phyloP scores from a whole-genome alignment of 2,797 vertebrate genomes.

The Gobio occitaniae region DNA sequence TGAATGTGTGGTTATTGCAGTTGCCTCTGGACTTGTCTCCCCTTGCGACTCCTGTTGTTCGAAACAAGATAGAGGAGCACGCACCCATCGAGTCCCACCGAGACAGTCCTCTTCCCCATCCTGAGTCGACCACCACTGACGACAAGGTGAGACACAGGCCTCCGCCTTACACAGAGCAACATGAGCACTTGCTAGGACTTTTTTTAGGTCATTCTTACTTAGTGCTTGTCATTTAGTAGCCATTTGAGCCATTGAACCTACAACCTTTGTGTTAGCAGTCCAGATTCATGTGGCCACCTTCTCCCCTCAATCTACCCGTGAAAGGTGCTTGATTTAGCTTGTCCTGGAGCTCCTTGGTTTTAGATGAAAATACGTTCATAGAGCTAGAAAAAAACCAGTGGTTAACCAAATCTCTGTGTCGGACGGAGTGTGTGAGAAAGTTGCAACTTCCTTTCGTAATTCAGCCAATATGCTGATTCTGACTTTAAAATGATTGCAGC shows the following conservation, averaged over 20 bases:
- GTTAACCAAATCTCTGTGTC: background rate
- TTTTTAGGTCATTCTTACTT: background rate
- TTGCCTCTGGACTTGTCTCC: constrained; percentile 97
- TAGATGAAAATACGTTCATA: background rate
- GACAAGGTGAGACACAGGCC: constrained; percentile 87
- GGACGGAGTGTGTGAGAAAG: background rate
- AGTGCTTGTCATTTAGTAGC: background rate
- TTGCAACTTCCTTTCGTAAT: background rate
- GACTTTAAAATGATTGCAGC: background rate
- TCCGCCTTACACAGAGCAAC: background rate
- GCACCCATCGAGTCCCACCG: constrained; percentile 88
- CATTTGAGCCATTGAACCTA: background rate
- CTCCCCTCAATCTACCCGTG: background rate
- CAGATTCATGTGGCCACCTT: background rate
- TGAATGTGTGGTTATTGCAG: constrained; percentile 69
- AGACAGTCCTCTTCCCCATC: constrained; percentile 96
- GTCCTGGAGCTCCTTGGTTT: background rate
- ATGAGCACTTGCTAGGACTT: background rate
- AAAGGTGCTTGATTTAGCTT: background rate
- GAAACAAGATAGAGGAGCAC: constrained; percentile 92
- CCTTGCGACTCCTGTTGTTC: constrained; percentile 93
- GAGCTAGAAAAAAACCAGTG: background rate
- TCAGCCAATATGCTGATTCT: background rate
- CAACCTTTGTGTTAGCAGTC: background rate
- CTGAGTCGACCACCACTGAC: constrained; percentile 96